Percentiles rank a stretch among this genome's conserved stretches.
phyloP scores from a whole-genome alignment of 2,888 invertebrate species.

The Meiosimyza decipiens region DNA sequence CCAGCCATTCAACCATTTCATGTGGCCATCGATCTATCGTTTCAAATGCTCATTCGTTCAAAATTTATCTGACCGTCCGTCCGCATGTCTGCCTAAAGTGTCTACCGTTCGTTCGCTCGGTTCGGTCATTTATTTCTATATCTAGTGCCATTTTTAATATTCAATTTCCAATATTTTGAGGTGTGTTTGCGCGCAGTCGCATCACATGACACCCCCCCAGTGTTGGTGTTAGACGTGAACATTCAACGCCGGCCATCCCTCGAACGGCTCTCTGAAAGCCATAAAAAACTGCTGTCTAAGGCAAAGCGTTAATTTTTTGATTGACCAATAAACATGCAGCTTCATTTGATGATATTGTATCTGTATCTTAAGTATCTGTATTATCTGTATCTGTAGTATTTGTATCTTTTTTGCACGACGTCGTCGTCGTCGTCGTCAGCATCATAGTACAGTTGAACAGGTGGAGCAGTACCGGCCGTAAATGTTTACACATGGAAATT shows the following conservation, averaged over 20 bases:
- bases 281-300: background rate
- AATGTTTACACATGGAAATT: too few relatives aligned
- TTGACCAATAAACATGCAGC: slow-evolving; percentile 65
- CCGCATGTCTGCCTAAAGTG: background rate
- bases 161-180: slow-evolving; percentile 10
- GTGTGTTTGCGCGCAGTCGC: slow-evolving; percentile 19
- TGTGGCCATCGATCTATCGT: slow-evolving; percentile 25
- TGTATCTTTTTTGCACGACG: too few relatives aligned
- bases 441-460: slow-evolving; percentile 1
- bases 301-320: slow-evolving; percentile 49
- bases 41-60: slow-evolving; percentile 20
- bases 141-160: background rate
- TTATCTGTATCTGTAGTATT: too few relatives aligned
- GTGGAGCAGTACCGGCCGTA: background rate
- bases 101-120: background rate
- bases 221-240: background rate
- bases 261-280: background rate
- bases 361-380: background rate
- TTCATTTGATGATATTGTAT: slow-evolving; percentile 55
- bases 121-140: slow-evolving; percentile 14
- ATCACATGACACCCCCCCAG: background rate
- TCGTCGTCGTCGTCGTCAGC: background rate
- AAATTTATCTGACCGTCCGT: background rate
- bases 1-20: slow-evolving; percentile 17
- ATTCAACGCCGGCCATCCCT: background rate